phyloP scores from a whole-genome alignment of 1,140 invertebrate species.

The Cotesia glomerata region DNA sequence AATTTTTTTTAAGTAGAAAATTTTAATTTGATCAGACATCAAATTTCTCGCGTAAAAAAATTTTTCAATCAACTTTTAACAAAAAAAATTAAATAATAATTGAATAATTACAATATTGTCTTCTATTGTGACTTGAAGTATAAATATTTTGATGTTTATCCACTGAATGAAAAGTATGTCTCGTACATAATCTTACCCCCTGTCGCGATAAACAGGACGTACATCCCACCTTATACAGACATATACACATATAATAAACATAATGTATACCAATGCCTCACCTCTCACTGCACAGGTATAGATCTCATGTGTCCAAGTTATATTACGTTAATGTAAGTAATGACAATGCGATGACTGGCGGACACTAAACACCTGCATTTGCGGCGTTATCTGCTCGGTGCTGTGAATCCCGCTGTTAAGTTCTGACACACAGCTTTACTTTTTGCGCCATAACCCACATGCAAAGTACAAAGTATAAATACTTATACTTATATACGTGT shows the following conservation, averaged over 20 bases:
- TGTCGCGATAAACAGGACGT: too few relatives aligned
- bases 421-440: conserved; percentile 35
- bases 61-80: too few relatives aligned
- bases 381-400: conserved; percentile 48
- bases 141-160: too few relatives aligned
- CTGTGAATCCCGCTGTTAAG: conserved; percentile 48
- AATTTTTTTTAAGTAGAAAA: too few relatives aligned
- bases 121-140: too few relatives aligned
- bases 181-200: too few relatives aligned
- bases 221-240: too few relatives aligned
- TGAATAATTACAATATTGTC: too few relatives aligned
- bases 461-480: conserved; percentile 10
- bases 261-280: background rate
- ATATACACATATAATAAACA: background rate
- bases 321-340: conserved; percentile 44
- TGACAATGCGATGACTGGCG: conserved; percentile 59
- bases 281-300: background rate
- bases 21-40: too few relatives aligned
- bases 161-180: too few relatives aligned
- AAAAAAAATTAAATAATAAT: too few relatives aligned
- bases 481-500: background rate
- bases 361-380: conserved; percentile 57
- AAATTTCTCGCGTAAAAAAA: too few relatives aligned
- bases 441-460: conserved; percentile 41
- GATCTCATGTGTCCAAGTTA: conserved; percentile 30